phyloP scores from a whole-genome alignment of 2,113 vertebrate genomes.

The Ivindomyrus marchei region DNA sequence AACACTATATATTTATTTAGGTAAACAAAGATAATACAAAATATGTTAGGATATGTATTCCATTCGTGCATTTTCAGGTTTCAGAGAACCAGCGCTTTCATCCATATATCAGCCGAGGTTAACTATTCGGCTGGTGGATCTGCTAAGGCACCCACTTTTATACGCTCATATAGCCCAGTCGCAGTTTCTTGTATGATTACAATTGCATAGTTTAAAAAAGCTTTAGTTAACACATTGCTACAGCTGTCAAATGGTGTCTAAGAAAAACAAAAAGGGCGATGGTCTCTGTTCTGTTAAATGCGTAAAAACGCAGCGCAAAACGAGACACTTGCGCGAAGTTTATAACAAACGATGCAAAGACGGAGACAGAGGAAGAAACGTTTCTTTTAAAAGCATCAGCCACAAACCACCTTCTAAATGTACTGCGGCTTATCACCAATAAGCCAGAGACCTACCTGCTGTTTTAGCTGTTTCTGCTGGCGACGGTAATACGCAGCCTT shows the following conservation, averaged over 20 bases:
- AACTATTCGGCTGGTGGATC: background rate
- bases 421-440: background rate
- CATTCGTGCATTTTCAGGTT: background rate
- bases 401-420: background rate
- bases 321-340: background rate
- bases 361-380: background rate
- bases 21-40: background rate
- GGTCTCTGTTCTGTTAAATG: background rate
- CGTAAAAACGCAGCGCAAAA: constrained; percentile 8
- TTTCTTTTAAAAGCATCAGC: background rate
- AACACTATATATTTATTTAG: background rate
- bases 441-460: constrained; percentile 68
- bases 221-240: background rate
- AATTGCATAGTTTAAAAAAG: background rate
- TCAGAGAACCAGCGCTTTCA: background rate
- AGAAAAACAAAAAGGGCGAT: background rate
- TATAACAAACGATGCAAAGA: background rate
- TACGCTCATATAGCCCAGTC: background rate
- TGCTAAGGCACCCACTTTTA: background rate
- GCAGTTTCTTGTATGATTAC: background rate
- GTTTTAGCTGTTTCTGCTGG: constrained; percentile 61
- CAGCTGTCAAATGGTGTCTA: background rate
- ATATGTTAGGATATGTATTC: background rate
- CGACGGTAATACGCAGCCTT: constrained; percentile 67
- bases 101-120: background rate